Conservation (phyloP, 2,797 vertebrate species). For the Somateria mollissima region DNA sequence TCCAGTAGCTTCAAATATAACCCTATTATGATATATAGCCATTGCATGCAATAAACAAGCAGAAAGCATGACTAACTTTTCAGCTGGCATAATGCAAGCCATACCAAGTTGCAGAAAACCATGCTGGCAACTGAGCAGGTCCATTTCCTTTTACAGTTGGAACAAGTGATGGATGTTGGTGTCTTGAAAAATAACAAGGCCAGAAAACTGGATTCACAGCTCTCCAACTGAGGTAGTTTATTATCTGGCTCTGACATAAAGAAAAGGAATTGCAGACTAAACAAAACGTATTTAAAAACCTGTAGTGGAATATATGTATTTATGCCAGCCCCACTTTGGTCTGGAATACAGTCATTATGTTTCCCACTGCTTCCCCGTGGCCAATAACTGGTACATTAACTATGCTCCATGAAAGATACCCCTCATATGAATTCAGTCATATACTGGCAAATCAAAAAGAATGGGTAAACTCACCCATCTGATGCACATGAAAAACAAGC, state of each 20-base stretch:
- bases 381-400: background rate
- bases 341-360: background rate
- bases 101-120: background rate
- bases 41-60: slow-evolving; percentile 2
- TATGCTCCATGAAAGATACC: background rate
- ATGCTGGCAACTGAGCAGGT: background rate
- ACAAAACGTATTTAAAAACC: background rate
- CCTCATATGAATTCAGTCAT: background rate
- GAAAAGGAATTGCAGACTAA: background rate
- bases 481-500: background rate
- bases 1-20: background rate
- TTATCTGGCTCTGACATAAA: background rate
- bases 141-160: background rate
- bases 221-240: background rate
- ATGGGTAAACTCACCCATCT: background rate
- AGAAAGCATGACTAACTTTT: slow-evolving; percentile 48
- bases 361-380: background rate
- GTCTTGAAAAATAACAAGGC: slow-evolving; percentile 23
- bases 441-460: background rate
- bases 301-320: background rate
- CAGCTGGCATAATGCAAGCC: background rate
- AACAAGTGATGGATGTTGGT: slow-evolving; percentile 4
- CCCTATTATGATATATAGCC: background rate
- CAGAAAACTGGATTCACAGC: slow-evolving; percentile 9
- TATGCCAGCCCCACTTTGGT: background rate